Percentiles rank a stretch among this genome's conserved stretches.
Conservation (phyloP, 1,140 invertebrate species). For the Tetramorium simillimum region DNA sequence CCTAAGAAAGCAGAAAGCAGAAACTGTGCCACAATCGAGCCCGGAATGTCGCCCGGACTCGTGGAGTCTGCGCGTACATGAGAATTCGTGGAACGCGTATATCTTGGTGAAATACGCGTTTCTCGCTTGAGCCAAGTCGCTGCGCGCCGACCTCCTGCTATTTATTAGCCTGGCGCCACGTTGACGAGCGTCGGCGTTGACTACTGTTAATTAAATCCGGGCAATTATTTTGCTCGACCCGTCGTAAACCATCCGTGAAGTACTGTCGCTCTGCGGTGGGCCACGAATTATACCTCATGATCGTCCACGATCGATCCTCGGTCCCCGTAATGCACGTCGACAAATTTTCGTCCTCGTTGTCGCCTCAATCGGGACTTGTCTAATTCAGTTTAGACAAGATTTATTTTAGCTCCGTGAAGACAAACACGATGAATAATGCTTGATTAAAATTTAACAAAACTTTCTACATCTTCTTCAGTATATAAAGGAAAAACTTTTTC, state of each 20-base stretch:
- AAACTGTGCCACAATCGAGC: not conserved
- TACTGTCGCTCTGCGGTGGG: slow-evolving; percentile 26
- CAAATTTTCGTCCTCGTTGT: not conserved
- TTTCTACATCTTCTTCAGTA: not conserved
- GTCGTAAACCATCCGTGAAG: slow-evolving; percentile 69
- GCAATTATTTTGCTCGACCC: slow-evolving; percentile 71
- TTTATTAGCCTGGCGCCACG: slow-evolving; percentile 69
- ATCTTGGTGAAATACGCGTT: slow-evolving; percentile 73
- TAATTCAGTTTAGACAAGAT: not conserved
- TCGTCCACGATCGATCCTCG: slow-evolving; percentile 61
- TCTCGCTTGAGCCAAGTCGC: slow-evolving; percentile 43
- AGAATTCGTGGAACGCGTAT: slow-evolving; percentile 57
- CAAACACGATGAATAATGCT: not conserved
- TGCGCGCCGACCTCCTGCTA: slow-evolving; percentile 46
- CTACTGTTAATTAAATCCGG: slow-evolving; percentile 73
- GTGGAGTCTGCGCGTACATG: slow-evolving; percentile 12
- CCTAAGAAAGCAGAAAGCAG: slow-evolving; percentile 44
- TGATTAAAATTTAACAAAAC: not conserved
- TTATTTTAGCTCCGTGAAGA: not conserved
- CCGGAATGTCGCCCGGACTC: slow-evolving; percentile 27
- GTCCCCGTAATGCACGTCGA: not conserved
- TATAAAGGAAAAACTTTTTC: not conserved
- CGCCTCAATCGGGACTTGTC: not conserved
- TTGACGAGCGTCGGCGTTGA: slow-evolving; percentile 70
- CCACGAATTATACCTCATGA: slow-evolving; percentile 31